Evolutionary conservation across 2,888 invertebrate genomes (phyloP), one percentile per base, ranked within the genome.

Genomic region (Bhutanitis thaidina): DNA sequence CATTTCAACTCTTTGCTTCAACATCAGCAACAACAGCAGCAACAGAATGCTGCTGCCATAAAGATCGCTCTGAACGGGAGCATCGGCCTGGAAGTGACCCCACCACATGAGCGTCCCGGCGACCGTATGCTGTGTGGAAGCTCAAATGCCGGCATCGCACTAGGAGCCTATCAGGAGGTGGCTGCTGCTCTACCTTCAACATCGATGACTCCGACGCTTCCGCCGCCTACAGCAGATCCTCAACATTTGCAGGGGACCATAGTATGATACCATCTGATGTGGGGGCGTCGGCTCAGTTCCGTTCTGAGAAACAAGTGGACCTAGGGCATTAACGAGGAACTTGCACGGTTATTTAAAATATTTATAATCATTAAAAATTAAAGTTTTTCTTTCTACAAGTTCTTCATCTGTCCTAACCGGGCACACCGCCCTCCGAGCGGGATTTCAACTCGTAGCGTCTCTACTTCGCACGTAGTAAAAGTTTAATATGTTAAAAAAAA

Each of bases 231-330:
- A 29, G 83, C 86, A 15, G 93, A 94, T 70, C 92, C 94, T 13
- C 94, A 94, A 74, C 94, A 95, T 72, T 88, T 96, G 56, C 96
- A 96, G 84, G 96, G 96, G 63, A 97, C 96, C 74, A 96, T 97
- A 86, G 96, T 97, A 95, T 97, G 96, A 96, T 96, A 96, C 92
- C 94, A 96, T 93, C 94, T 95, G 58, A 95, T 96, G 95, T 95
- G 96, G 95, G 95, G 96, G 92, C 94, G 95, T 86, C 93, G 95
- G 90, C 91, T 94, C 84, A 93, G 94, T 90, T 94, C 94, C 83
- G 93, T 94, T 63, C 86, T 92, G 68, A 92, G 93, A 78, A 94
- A 93, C 74, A 93, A 92, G 80, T 93, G 93, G 93, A 91, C 91
- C 75, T 94, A 92, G 60, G 61, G 36, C 53, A 36, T 56, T 37